These are phyloP conservation scores for Sebastes minor DNA, from an alignment of 2,797 vertebrate genomes.

Conservation along the genomic window DNA sequence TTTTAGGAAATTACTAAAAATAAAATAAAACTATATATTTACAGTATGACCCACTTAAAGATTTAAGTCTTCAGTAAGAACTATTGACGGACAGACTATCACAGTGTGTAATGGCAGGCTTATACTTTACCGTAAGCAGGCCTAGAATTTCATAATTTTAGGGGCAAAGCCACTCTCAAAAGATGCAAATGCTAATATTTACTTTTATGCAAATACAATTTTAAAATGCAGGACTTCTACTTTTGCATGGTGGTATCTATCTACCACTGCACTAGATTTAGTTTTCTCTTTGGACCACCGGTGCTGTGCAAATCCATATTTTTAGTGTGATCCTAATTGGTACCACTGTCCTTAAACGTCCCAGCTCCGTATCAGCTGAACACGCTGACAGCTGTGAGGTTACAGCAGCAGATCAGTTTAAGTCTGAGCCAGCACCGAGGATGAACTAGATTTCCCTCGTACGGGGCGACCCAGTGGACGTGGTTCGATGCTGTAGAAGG, in stretches of 20 bases:
- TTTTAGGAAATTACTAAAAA: background rate
- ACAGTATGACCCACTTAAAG: background rate
- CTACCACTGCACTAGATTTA: background rate
- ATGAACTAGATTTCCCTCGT: background rate
- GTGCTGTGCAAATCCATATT: background rate
- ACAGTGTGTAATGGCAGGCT: background rate
- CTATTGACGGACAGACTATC: background rate
- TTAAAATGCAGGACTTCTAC: background rate
- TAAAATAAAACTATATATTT: fast-evolving
- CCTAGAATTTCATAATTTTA: too few species aligned
- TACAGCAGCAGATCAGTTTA: constrained; percentile 23
- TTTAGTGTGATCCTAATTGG: constrained; percentile 2
- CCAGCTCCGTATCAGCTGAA: background rate
- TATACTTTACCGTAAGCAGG: fast-evolving
- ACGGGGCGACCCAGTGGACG: background rate
- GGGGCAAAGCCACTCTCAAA: background rate
- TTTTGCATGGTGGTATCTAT: too few species aligned
- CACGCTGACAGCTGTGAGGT: constrained; percentile 18
- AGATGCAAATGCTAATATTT: background rate
- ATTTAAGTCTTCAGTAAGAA: background rate
- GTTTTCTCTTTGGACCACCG: background rate
- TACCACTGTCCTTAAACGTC: background rate
- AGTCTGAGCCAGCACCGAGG: background rate
- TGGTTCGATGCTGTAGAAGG: constrained; percentile 12
- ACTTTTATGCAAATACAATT: background rate